Conservation (phyloP, 2,888 invertebrate species). For the Ormyrus thymus region DNA sequence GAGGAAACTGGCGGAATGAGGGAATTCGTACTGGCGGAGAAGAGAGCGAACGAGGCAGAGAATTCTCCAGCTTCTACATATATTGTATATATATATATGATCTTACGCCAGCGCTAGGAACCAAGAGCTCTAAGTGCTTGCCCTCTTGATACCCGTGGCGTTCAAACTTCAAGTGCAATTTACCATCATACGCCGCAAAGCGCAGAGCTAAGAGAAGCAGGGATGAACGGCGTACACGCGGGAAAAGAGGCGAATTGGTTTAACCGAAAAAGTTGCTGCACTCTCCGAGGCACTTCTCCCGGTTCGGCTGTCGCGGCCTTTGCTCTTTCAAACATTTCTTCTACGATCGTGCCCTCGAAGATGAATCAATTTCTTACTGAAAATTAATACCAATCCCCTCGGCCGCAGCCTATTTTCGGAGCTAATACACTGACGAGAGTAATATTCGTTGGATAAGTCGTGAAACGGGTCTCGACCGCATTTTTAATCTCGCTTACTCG, state of each 20-base stretch:
- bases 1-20: slow-evolving; percentile 8
- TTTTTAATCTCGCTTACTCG: no score
- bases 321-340: no score
- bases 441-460: no score
- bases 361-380: no score
- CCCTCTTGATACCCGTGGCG: neutral
- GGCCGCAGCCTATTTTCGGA: no score
- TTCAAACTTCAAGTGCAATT: slow-evolving; percentile 6
- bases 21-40: neutral
- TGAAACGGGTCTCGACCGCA: no score
- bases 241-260: neutral
- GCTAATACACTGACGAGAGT: no score
- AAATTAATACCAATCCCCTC: no score
- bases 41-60: neutral
- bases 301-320: no score
- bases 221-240: neutral
- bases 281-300: no score
- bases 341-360: no score
- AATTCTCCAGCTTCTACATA: no score
- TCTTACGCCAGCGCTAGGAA: neutral
- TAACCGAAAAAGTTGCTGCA: slow-evolving; percentile 12
- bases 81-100: neutral
- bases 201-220: slow-evolving; percentile 1
- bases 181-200: neutral
- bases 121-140: slow-evolving; percentile 1